Percentiles rank a stretch among this genome's conserved stretches.
phyloP scores from a whole-genome alignment of 2,888 invertebrate genomes.

The Epiblema foenella region DNA sequence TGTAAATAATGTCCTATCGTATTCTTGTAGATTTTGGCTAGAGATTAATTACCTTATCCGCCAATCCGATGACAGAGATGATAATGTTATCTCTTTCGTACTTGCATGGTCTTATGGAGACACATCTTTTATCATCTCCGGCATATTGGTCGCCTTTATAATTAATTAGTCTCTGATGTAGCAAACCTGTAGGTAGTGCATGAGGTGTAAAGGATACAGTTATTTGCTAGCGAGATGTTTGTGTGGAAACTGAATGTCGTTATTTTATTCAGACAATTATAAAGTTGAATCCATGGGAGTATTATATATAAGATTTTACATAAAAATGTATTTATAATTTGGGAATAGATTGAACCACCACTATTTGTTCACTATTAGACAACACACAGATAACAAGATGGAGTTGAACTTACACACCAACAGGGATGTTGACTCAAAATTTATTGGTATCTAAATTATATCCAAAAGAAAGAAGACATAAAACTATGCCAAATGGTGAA shows the following conservation, averaged over 20 bases:
- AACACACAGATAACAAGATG: too few species aligned
- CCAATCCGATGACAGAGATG: neutral
- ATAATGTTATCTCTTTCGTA: neutral
- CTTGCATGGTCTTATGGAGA: neutral
- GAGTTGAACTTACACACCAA: too few species aligned
- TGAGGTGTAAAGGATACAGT: neutral
- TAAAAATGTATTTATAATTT: neutral
- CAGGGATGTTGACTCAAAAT: too few species aligned
- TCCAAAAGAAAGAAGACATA: too few species aligned
- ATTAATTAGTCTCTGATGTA: neutral
- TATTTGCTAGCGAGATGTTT: neutral
- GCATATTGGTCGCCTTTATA: neutral
- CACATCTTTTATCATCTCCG: neutral
- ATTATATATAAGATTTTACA: too few species aligned
- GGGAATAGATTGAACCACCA: slow-evolving; percentile 1
- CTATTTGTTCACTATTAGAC: neutral
- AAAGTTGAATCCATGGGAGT: neutral
- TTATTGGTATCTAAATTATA: too few species aligned
- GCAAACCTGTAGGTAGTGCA: neutral
- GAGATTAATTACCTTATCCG: neutral
- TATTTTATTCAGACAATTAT: neutral
- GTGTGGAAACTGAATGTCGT: neutral
- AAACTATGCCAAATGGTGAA: too few species aligned
- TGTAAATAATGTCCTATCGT: neutral
- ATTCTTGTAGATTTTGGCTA: neutral